phyloP scores from a whole-genome alignment of 2,888 invertebrate species.

The Rhynchonema sp. region DNA sequence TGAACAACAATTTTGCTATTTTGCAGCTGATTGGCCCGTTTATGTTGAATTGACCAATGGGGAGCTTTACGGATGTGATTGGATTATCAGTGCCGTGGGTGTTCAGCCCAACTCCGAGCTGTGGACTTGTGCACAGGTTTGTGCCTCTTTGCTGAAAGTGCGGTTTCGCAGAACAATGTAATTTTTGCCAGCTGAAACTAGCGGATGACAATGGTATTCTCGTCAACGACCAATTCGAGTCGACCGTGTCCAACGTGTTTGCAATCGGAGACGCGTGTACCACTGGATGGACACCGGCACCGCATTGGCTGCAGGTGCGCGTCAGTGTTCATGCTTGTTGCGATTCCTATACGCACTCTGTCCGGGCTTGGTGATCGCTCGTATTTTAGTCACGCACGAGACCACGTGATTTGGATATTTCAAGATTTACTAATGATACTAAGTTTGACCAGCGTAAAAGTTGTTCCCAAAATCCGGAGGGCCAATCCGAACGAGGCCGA shows the following conservation, averaged over 20 bases:
- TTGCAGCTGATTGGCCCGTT: conserved; percentile 41
- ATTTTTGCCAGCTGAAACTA: conserved; percentile 7
- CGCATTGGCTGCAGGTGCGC: conserved; percentile 58
- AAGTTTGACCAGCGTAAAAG: too few relatives aligned
- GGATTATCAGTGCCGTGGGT: conserved; percentile 85
- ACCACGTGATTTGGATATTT: too few relatives aligned
- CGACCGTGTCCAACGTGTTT: conserved; percentile 54
- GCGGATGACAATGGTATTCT: conserved; percentile 55
- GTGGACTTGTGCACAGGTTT: conserved; percentile 11
- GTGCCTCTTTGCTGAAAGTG: not conserved
- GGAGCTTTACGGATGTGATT: conserved; percentile 54
- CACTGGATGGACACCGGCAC: conserved; percentile 52
- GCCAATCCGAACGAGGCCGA: too few relatives aligned
- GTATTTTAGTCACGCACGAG: too few relatives aligned
- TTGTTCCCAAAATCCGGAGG: too few relatives aligned
- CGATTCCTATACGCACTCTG: too few relatives aligned
- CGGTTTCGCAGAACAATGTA: not conserved
- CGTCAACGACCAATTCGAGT: conserved; percentile 67
- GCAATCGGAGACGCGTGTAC: conserved; percentile 87
- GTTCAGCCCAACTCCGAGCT: conserved; percentile 40
- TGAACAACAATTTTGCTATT: not conserved
- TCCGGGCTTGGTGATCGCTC: too few relatives aligned
- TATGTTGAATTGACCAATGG: conserved; percentile 53
- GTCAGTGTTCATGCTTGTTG: too few relatives aligned
- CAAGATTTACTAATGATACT: too few relatives aligned